These are phyloP conservation scores for Pollachius pollachius DNA, from an alignment of 2,113 vertebrate species.

Conservation along the genomic window DNA sequence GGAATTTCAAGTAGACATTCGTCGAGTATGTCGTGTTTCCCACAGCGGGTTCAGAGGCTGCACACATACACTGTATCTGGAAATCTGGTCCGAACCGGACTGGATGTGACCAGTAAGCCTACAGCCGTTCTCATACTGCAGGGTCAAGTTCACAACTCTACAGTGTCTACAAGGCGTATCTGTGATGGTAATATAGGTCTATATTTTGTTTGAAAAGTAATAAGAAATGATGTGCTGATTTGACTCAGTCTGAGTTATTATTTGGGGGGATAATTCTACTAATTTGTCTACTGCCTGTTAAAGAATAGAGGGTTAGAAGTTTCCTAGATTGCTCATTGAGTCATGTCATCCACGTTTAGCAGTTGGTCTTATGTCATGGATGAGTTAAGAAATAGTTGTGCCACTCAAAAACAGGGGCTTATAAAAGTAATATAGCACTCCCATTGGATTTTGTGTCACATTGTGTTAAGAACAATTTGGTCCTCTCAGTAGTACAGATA, in stretches of 20 bases:
- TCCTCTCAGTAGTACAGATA: slow-evolving; percentile 46
- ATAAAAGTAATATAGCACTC: not conserved
- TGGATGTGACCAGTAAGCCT: not conserved
- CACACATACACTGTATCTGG: not conserved
- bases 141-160: not conserved
- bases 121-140: not conserved
- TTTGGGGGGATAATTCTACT: too few species aligned
- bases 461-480: slow-evolving; percentile 57
- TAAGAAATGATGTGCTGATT: too few species aligned
- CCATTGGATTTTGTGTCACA: slow-evolving; percentile 34
- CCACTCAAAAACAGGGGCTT: not conserved
- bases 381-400: too few species aligned
- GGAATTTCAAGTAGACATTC: slow-evolving; percentile 30
- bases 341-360: too few species aligned
- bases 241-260: too few species aligned
- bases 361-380: too few species aligned
- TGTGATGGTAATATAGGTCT: not conserved
- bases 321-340: too few species aligned
- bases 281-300: too few species aligned
- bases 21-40: slow-evolving; percentile 10
- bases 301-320: too few species aligned
- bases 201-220: not conserved
- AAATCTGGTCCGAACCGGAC: not conserved
- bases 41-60: slow-evolving; percentile 11
- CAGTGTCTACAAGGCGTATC: not conserved